A percentile compares a stretch with the other conserved stretches of the same genome.
These are phyloP conservation scores for Australoheros facetus DNA, from an alignment of 2,797 vertebrate genomes.

Conservation along the genomic window DNA sequence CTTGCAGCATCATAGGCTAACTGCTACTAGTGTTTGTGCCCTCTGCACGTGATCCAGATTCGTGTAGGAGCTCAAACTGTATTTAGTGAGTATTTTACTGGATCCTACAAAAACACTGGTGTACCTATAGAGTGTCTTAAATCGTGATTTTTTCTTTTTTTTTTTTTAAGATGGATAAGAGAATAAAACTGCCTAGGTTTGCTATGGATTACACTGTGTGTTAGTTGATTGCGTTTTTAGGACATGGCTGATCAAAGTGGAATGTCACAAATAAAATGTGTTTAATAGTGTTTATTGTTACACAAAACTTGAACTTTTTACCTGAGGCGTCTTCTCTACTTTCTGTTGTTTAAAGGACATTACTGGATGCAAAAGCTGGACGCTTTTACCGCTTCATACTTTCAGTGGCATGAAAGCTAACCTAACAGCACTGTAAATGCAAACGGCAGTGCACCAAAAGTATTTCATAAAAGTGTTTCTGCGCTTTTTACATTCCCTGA, in stretches of 20 bases:
- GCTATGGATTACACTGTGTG: conserved; percentile 56
- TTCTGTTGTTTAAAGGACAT: conserved; percentile 26
- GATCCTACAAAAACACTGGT: conserved; percentile 21
- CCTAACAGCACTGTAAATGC: conserved; percentile 52
- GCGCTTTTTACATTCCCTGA: neutral
- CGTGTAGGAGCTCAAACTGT: conserved; percentile 28
- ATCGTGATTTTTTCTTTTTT: conserved; percentile 6
- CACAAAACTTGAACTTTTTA: conserved; percentile 58
- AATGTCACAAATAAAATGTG: conserved; percentile 55
- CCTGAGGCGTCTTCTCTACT: conserved; percentile 10
- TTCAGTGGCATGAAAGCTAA: conserved; percentile 46
- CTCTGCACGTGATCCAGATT: conserved; percentile 12
- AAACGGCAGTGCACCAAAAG: conserved; percentile 40
- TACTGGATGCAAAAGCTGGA: conserved; percentile 34
- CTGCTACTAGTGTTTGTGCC: conserved; percentile 25
- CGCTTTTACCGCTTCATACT: conserved; percentile 39
- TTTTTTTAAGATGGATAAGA: conserved; percentile 28
- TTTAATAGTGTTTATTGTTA: conserved; percentile 56
- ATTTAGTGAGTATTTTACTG: conserved; percentile 40
- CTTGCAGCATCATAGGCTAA: conserved; percentile 27
- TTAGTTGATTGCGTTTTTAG: conserved; percentile 48
- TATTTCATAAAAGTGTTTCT: conserved; percentile 34
- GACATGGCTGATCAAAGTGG: conserved; percentile 58
- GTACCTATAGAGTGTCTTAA: conserved; percentile 43
- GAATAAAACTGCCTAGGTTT: conserved; percentile 41